Base-by-base conservation (phyloP, 1,140 invertebrate species). In the Brachionus koreanus region DNA sequence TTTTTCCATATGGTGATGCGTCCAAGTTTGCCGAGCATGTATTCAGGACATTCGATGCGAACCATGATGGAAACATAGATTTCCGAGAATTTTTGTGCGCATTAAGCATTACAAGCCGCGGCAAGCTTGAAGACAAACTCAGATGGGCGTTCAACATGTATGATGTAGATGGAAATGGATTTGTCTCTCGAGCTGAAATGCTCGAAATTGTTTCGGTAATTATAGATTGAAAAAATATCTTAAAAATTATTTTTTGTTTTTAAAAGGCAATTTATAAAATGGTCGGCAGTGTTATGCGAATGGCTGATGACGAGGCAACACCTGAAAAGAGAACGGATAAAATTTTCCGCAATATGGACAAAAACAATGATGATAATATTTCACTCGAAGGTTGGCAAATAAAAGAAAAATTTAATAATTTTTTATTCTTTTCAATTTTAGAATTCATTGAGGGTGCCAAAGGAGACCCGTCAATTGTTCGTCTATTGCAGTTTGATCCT, bases 221-320 rank as follows among this genome's bases (percentile, higher is more conserved):
- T 63, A 12, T 5, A 29, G n/a, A 61, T 42, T 74, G 0, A 35
- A 2, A 77, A 25, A 77, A 7, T 12, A 52, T 52, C 2, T n/a
- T 52, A 2, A 57, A 9, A n/a, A 5, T 1, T n/a, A 23, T 82
- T 72, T 63, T 12, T 74, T 33, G 43, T 89, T 88, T 86, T 86
- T 29, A 16, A 37, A 29, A 98, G 96, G 96, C 96, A 83, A 98
- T 98, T 85, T 98, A 98, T 90, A 98, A 98, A 91, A 98, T 98
- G 96, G 95, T 98, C n/a, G 96, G 96, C 7, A 95, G 94, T 1
- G 95, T 98, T 10, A 98, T 98, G 95, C 97, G 98, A 89, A 98
- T 98, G 95, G 96, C 96, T 0, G 96, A 98, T 87, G 96, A 98
- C 87, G 96, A 98, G 86, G 96, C 95, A 43, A 98, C 96, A 23